Conservation (phyloP, 2,113 vertebrate species). For the Etheostoma spectabile region DNA sequence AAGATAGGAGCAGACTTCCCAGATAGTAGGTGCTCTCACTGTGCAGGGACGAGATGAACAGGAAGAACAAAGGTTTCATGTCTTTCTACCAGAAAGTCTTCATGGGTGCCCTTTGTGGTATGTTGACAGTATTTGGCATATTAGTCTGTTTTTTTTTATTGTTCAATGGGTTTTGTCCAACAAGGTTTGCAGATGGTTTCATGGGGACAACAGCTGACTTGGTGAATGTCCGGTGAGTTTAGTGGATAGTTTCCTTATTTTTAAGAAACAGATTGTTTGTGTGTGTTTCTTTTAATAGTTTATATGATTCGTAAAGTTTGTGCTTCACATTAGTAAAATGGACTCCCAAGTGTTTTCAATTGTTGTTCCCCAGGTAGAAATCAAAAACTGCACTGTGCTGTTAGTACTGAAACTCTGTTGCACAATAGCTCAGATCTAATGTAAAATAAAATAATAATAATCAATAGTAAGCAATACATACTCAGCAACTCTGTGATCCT, state of each 20-base stretch:
- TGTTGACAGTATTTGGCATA: neutral
- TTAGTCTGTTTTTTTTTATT: too few relatives aligned
- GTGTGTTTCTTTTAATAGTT: neutral
- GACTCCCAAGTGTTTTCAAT: too few relatives aligned
- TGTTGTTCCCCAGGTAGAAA: neutral
- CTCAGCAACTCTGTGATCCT: neutral
- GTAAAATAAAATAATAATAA: neutral
- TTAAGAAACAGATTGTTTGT: too few relatives aligned
- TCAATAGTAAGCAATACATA: too few relatives aligned
- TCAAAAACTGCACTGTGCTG: neutral
- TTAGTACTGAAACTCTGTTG: neutral
- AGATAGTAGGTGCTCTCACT: neutral
- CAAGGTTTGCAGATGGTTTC: too few relatives aligned
- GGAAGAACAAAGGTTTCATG: conserved; percentile 22
- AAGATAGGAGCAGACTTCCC: neutral
- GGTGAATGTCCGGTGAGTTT: too few relatives aligned
- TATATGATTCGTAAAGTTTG: neutral
- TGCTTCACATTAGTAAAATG: neutral
- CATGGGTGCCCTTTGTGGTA: conserved; percentile 36
- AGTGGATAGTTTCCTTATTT: too few relatives aligned
- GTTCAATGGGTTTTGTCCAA: too few relatives aligned
- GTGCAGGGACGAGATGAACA: conserved; percentile 29
- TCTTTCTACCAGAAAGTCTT: conserved; percentile 43
- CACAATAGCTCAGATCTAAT: neutral
- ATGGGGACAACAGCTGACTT: too few relatives aligned